Evolutionary conservation across 2,797 vertebrate species (phyloP), one percentile per base, ranked within the genome.

Genomic region (Sebastiscus albofasciatus): DNA sequence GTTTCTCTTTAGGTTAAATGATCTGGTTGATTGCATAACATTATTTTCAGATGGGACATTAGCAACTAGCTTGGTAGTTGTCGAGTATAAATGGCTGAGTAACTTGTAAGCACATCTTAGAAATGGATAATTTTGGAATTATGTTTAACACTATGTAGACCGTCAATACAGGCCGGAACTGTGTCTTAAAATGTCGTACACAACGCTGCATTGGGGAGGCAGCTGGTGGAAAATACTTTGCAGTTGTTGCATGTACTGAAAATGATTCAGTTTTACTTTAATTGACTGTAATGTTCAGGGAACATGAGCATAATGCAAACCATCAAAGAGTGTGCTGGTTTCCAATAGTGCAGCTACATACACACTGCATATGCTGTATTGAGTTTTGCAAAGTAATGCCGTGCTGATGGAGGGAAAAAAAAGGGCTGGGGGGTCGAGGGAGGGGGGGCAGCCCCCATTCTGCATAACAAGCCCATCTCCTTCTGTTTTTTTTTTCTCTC

Each of bases 391-490:
- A 90, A 87, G 52, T 73, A 87, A 87, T 88, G 92, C 90, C 93
- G 89, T 91, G 91, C 91, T 90, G 95, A 96, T 92, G 87, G 94
- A 94, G 34, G 29, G 94, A 94, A 94, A 92, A 92, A 90, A 60
- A 90, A 60, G 68, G 34, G 75, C n/a, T 29, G 42, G 68, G 56
- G 74, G 2, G 27, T 59, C 62, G 7, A 7, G 42, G 31, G 46
- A 29, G 89, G 66, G 64, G 76, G 77, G 36, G 69, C 62, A 90
- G 89, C 2, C 54, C 14, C 95, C 92, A 94, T 96, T 96, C 93
- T 97, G 92, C 90, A 95, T 79, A 94, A 96, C 94, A 96, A 95
- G 92, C 92, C 91, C 93, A 89, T 83, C 77, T 71, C 86, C 92
- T 88, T 22, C 26, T 31, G 33, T 27, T 34, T 54, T 26, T 1